Evolutionary conservation across 2,113 vertebrate species (phyloP), one percentile per base, ranked within the genome.

Genomic region (Pelecanus crispus): DNA sequence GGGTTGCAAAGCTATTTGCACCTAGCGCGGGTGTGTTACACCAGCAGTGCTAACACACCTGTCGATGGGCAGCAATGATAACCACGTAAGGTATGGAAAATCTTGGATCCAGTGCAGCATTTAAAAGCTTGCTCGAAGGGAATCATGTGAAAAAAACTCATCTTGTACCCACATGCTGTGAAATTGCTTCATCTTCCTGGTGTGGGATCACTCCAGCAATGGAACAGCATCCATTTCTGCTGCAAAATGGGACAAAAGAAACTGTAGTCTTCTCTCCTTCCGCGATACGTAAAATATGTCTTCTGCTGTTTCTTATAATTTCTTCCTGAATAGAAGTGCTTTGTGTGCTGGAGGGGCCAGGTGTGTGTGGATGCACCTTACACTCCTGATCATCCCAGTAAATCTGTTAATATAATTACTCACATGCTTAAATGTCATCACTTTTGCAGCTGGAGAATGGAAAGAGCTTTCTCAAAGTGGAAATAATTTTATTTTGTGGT

Each of bases 231-330:
- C 79, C 28, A 2, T 38, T 94, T 61, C 63, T 52, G 9, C 53
- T 74, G 75, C 50, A 17, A 81, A 81, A 74, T n/a, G 75, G 55
- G 42, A 74, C 40, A 72, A 32, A 90, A 88, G 25, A 9, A 55
- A 12, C 11, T 19, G 8, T 11, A 31, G 22, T 28, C 21, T 59
- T 71, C 16, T 38, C 44, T 70, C 8, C 59, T 75, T 70, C 42
- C 1, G 0, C 9, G 16, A 32, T 17, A 29, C 0, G 2, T 16
- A 29, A 79, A 81, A 72, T 38, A 49, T 11, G 8, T 38, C 6
- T 4, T 78, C 53, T 78, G 50, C 38, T 82, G 11, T 63, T 81
- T 47, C 49, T 86, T 14, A 3, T 28, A 17, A 22, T 79, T 68
- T 63, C 22, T 58, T 82, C 42, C 38, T 24, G 50, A 56, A 55